These are phyloP conservation scores for Phoeniculus purpureus DNA, from an alignment of 2,797 vertebrate genomes.

Conservation along the genomic window DNA sequence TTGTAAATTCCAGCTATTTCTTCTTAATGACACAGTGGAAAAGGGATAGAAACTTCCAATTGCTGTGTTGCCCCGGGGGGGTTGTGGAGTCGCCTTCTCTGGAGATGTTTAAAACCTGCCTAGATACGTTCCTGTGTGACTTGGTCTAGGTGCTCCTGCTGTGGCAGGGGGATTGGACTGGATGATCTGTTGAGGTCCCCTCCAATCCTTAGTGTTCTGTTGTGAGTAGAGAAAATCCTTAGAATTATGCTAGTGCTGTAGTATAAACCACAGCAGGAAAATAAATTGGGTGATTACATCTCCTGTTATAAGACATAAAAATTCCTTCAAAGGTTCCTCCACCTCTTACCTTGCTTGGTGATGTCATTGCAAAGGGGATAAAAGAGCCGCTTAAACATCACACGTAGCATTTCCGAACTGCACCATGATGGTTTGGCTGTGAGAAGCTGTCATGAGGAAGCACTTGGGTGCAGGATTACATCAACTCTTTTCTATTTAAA, in stretches of 20 bases:
- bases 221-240: background rate
- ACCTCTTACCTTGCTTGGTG: background rate
- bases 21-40: background rate
- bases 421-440: background rate
- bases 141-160: too few species aligned
- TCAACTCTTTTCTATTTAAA: constrained; percentile 39
- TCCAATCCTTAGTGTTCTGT: too few species aligned
- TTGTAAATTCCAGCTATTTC: background rate
- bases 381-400: background rate
- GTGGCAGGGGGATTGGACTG: too few species aligned
- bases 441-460: constrained; percentile 1
- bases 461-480: background rate
- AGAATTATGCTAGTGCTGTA: background rate
- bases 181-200: too few species aligned
- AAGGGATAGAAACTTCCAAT: background rate
- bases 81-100: too few species aligned
- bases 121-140: too few species aligned
- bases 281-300: background rate
- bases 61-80: background rate
- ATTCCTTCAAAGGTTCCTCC: background rate
- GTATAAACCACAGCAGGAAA: background rate
- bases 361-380: background rate
- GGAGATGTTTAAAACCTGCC: too few species aligned
- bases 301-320: background rate
- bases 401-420: background rate